These are phyloP conservation scores for Seriola aureovittata DNA, from an alignment of 2,113 vertebrate species.

Conservation along the genomic window DNA sequence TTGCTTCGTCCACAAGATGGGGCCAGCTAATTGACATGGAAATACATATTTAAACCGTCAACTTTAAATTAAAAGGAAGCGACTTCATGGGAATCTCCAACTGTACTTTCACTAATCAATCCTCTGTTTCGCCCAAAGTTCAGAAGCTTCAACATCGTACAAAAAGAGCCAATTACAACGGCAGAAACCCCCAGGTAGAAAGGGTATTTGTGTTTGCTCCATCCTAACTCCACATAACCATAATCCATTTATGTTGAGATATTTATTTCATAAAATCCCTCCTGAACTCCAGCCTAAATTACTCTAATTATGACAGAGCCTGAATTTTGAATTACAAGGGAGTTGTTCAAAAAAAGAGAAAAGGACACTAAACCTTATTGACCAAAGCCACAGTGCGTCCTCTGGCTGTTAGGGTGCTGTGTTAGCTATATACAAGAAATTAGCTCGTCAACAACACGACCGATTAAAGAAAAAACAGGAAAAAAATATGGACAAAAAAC, in stretches of 20 bases:
- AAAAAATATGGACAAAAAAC: constrained; percentile 41
- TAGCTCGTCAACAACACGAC: constrained; percentile 59
- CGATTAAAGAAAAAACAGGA: constrained; percentile 30
- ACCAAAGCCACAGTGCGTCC: constrained; percentile 33
- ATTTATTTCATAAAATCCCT: constrained; percentile 22
- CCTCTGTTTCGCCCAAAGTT: background rate
- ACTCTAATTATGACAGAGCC: background rate
- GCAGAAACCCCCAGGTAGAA: background rate
- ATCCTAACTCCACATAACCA: background rate
- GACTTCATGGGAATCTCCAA: constrained; percentile 14
- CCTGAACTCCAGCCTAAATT: constrained; percentile 13
- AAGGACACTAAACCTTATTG: constrained; percentile 1
- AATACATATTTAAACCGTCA: constrained; percentile 16
- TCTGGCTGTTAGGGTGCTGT: constrained; percentile 48
- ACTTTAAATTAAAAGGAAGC: constrained; percentile 34
- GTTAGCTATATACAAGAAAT: constrained; percentile 59
- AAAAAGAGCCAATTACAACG: constrained; percentile 4
- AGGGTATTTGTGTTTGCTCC: background rate
- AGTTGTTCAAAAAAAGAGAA: constrained; percentile 13
- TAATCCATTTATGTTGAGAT: constrained; percentile 4
- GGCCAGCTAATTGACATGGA: constrained; percentile 19
- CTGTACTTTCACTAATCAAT: background rate
- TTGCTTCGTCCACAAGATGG: constrained; percentile 69
- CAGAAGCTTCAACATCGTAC: background rate
- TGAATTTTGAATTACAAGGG: constrained; percentile 26